Evolutionary conservation across 2,888 invertebrate species (phyloP).

Genomic region (Cosmorhoe ocellata): DNA sequence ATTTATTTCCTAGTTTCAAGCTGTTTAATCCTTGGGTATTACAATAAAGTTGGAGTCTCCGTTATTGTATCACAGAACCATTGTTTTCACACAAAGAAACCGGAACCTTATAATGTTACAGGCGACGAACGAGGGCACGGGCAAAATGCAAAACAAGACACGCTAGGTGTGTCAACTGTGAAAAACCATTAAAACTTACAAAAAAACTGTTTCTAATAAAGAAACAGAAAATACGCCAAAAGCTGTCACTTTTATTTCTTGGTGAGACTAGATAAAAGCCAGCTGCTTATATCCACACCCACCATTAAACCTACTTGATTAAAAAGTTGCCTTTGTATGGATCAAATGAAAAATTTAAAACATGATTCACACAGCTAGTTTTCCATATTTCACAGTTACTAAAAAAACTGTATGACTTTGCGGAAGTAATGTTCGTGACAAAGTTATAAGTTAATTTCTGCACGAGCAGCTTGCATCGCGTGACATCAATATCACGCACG

Average conservation of each 20-base stretch:
- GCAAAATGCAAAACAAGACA: slow-evolving; percentile 33
- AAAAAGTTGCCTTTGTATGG: too few species aligned
- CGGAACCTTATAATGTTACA: slow-evolving; percentile 38
- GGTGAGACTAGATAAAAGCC: too few species aligned
- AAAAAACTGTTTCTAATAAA: too few species aligned
- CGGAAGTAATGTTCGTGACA: slow-evolving; percentile 53
- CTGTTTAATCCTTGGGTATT: slow-evolving; percentile 43
- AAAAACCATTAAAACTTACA: too few species aligned
- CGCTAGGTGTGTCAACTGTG: slow-evolving; percentile 9
- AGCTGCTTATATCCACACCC: too few species aligned
- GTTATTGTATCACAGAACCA: slow-evolving; percentile 43
- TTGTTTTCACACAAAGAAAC: slow-evolving; percentile 44
- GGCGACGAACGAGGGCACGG: slow-evolving; percentile 1
- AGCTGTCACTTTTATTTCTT: too few species aligned
- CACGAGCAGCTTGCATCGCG: slow-evolving; percentile 31
- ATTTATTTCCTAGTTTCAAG: slow-evolving; percentile 16
- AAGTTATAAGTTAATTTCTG: slow-evolving; percentile 24
- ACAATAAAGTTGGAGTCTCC: slow-evolving; percentile 40
- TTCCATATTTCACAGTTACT: slow-evolving; percentile 9
- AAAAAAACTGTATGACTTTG: slow-evolving; percentile 33
- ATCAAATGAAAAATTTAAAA: too few species aligned
- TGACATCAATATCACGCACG: slow-evolving; percentile 27
- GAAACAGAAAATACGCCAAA: too few species aligned
- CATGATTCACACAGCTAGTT: too few species aligned
- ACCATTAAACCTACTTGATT: too few species aligned